Percentiles rank a stretch among this genome's conserved stretches.
phyloP scores from a whole-genome alignment of 2,113 vertebrate genomes.

The Chunga burmeisteri region DNA sequence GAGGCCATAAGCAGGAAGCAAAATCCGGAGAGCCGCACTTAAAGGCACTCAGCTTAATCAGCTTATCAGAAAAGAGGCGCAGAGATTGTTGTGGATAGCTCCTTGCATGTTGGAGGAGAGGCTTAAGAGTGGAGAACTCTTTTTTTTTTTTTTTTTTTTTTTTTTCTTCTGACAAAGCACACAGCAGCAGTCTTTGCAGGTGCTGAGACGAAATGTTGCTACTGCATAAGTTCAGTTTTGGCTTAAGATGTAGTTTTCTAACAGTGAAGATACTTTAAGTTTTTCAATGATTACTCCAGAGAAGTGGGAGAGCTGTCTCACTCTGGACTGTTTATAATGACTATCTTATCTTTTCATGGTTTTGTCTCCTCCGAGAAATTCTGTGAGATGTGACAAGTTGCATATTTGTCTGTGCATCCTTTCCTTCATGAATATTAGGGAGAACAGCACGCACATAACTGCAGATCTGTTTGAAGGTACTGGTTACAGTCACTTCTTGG shows the following conservation, averaged over 20 bases:
- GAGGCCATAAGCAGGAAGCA: not conserved
- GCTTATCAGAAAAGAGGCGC: not conserved
- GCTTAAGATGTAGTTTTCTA: not conserved
- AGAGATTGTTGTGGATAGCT: not conserved
- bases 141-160: not conserved
- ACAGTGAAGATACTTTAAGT: not conserved
- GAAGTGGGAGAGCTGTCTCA: not conserved
- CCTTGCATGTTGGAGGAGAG: not conserved
- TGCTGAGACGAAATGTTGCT: not conserved
- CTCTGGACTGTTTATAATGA: not conserved
- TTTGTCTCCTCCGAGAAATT: not conserved
- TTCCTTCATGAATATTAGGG: rapidly evolving
- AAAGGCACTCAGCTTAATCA: not conserved
- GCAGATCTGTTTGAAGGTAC: not conserved
- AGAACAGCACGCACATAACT: rapidly evolving
- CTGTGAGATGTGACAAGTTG: not conserved
- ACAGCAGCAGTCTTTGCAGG: not conserved
- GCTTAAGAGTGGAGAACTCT: not conserved
- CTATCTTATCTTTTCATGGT: rapidly evolving
- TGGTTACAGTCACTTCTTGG: not conserved
- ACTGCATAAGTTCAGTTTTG: not conserved
- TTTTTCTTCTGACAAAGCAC: not conserved
- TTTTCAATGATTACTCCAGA: not conserved
- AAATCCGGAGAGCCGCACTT: not conserved
- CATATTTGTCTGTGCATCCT: not conserved